Base-by-base conservation (phyloP, 2,888 invertebrate genomes). In the Labia minor region DNA sequence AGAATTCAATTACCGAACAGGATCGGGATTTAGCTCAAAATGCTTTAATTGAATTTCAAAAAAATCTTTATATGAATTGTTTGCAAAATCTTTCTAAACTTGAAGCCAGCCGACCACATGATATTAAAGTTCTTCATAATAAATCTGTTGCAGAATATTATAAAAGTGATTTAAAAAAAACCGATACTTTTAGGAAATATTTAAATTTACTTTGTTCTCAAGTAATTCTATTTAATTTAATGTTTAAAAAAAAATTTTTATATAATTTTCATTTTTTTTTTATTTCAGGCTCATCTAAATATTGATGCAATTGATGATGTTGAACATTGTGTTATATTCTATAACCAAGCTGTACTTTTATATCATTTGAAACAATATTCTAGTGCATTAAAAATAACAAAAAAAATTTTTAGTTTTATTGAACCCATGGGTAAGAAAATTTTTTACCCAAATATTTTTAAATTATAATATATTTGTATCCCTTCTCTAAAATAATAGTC, bases 111-210 rank as follows among this genome's bases (percentile, higher is more conserved):
- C 80, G 86, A 65, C 82, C 82, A 0, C 82, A 82, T 68, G 90
- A 90, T 77, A 83, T 87, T 69, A 86, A 90, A 75, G 85, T 92
- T 1, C 81, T 84, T 62, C 92, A 92, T 74, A 95, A 96, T 75
- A 89, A 88, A 78, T 87, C 89, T 21, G 86, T 95, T 0, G 86
- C 86, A 0, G 90, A 92, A 74, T 93, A 89, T 77, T 90, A 87
- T 76, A 85, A 85, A 70, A 83, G 83, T 67, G 87, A 87, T 64
- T 82, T 88, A 73, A 88, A 85, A 72, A 87, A 89, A 73, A 85
- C 88, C 14, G 88, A 89, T 66, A 81, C 84, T 66, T 87, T 92
- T 73, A 83, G 86, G 69, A 87, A 86, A 73, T 82, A 83, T 65
- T 78, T 92, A 19, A 81, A 83, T 33, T 80, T 84, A 19, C 79